Base-by-base conservation (phyloP, 2,888 invertebrate species). In the Laothoe populi region DNA sequence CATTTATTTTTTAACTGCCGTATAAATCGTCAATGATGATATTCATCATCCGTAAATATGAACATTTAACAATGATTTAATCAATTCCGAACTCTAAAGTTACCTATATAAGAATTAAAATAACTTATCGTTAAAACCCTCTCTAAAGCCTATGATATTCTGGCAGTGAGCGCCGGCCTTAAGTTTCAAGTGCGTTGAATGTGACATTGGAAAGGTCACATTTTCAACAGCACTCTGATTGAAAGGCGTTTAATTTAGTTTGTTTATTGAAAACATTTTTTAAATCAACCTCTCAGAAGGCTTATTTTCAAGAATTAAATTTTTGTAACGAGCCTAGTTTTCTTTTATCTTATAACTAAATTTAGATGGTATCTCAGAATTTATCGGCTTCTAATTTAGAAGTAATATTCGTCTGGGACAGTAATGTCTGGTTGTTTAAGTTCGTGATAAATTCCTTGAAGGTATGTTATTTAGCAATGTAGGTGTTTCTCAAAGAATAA, bases 261-360 rank as follows among this genome's bases (percentile, higher is more conserved):
- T 35, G 53, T 19, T 44, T 44, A 44, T 44, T 16, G 26, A 48
- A 53, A 31, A 19, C 31, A 35, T 53, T 31, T 35, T 26, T 53
- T 19, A 10, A 19, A 46, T 19, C 11, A 21, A 10, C 5, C 11
- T 53, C n/a, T 48, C 26, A 19, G 1, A 35, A 19, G 10, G 53
- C 19, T 8, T 53, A 53, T 35, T 31, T 48, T 49, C 11, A 1
- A 19, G 19, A 11, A 53, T 35, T 53, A 35, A 35, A 53, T 35
- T 46, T 31, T 35, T 16, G 26, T 31, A 11, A 16, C 11, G 13
- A 19, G 31, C 10, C 31, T 35, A 35, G 53, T 53, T 53, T 53
- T 53, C 53, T 53, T 53, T 53, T 35, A 53, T 53, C 53, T 53
- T 16, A 53, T 38, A 4, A 53, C n/a, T 19, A 10, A 53, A 19